phyloP scores from a whole-genome alignment of 2,797 vertebrate genomes.

The Babyrousa celebensis region DNA sequence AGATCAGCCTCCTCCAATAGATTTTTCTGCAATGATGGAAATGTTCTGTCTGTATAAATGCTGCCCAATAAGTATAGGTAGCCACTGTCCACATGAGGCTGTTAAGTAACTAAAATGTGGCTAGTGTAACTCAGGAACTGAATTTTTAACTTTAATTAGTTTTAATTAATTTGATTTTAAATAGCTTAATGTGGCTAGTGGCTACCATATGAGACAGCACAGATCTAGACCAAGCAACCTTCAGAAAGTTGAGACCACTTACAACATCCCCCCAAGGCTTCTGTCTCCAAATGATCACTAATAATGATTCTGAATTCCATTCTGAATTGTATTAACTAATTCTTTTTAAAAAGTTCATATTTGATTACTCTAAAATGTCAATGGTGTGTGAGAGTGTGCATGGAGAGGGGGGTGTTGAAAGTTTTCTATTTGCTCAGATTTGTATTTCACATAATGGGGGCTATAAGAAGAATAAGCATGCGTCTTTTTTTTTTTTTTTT shows the following conservation, averaged over 20 bases:
- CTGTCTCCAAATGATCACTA: neutral
- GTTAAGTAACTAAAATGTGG: neutral
- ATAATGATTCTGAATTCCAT: conserved; percentile 45
- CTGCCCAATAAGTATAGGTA: neutral
- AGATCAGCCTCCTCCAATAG: neutral
- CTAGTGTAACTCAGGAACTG: neutral
- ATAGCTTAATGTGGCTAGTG: neutral
- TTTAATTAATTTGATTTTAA: conserved; percentile 42
- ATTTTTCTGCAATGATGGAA: neutral
- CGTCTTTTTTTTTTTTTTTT: no score
- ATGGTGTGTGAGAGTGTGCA: neutral
- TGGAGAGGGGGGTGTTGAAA: neutral
- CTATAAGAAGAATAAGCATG: neutral
- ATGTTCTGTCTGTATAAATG: neutral
- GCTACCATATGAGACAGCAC: neutral
- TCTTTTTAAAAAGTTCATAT: conserved; percentile 22
- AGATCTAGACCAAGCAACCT: neutral
- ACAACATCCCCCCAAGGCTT: neutral
- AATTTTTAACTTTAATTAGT: conserved; percentile 6
- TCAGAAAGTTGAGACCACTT: neutral
- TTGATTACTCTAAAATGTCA: conserved; percentile 5
- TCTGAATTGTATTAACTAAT: conserved; percentile 59
- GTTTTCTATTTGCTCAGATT: conserved; percentile 50
- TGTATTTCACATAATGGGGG: neutral
- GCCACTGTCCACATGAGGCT: neutral